Evolutionary conservation across 2,888 invertebrate species (phyloP).

Genomic region (Caenorhabditis drosophilae): DNA sequence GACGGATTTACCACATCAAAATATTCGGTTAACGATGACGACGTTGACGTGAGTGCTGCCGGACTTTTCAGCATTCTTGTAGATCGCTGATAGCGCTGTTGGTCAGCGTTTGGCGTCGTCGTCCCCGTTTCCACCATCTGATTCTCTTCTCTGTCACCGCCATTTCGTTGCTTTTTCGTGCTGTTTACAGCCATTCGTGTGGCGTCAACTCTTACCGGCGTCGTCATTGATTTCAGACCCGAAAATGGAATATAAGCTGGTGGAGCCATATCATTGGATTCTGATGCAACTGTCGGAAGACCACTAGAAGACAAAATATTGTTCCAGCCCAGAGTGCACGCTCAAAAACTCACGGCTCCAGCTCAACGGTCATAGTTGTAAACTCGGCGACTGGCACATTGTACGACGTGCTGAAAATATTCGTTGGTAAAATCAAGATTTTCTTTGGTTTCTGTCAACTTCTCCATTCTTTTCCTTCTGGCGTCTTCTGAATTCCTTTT

Average conservation of each 20-base stretch:
- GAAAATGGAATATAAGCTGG: slow-evolving; percentile 29
- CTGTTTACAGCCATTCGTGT: too few species aligned
- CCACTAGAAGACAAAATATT: slow-evolving; percentile 11
- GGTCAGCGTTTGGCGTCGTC: neutral
- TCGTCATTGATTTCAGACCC: neutral
- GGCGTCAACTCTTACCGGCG: too few species aligned
- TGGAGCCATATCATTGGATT: slow-evolving; percentile 11
- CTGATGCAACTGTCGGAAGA: slow-evolving; percentile 15
- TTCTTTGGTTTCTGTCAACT: too few species aligned
- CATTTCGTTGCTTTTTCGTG: neutral
- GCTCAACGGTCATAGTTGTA: slow-evolving; percentile 6
- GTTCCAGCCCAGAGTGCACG: too few species aligned
- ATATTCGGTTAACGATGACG: neutral
- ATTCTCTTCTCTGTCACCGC: neutral
- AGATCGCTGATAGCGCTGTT: neutral
- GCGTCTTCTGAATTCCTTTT: too few species aligned
- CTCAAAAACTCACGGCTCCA: slow-evolving; percentile 25
- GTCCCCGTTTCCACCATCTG: neutral
- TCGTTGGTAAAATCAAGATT: too few species aligned
- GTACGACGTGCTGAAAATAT: too few species aligned
- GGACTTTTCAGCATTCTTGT: neutral
- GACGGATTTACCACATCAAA: slow-evolving; percentile 26
- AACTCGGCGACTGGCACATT: too few species aligned
- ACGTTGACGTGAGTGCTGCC: neutral
- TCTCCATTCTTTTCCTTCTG: too few species aligned